These are phyloP conservation scores for Gadus macrocephalus DNA, from an alignment of 2,113 vertebrate genomes.

Conservation along the genomic window DNA sequence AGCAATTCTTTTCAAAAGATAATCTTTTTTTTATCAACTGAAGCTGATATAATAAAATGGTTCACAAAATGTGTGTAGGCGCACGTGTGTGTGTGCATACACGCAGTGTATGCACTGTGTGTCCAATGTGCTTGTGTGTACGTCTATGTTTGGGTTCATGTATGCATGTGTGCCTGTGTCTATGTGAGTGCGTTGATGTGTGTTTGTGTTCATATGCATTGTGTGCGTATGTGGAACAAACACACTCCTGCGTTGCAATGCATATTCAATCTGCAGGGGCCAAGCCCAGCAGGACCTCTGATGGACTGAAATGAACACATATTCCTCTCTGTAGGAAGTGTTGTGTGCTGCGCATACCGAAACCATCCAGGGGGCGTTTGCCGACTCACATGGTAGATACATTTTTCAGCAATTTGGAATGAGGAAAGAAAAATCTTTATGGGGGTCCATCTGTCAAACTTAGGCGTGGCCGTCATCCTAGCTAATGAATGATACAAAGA, in stretches of 20 bases:
- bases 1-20: too few relatives aligned
- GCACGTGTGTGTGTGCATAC: too few relatives aligned
- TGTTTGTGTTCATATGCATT: not conserved
- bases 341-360: conserved; percentile 30
- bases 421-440: conserved; percentile 16
- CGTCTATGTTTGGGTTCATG: not conserved
- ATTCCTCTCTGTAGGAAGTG: conserved; percentile 45
- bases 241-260: conserved; percentile 5
- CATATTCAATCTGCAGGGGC: conserved; percentile 25
- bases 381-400: conserved; percentile 43
- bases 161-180: not conserved
- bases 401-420: conserved; percentile 51
- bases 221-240: not conserved
- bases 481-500: conserved; percentile 38
- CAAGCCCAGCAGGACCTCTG: conserved; percentile 21
- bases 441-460: conserved; percentile 45
- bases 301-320: conserved; percentile 34
- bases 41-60: too few relatives aligned
- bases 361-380: conserved; percentile 40
- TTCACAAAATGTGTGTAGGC: too few relatives aligned
- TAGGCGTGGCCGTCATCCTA: conserved; percentile 23
- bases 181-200: not conserved
- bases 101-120: too few relatives aligned
- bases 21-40: too few relatives aligned
- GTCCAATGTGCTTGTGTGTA: not conserved